Evolutionary conservation across 2,113 vertebrate species (phyloP), one percentile per base, ranked within the genome.

Genomic region (Aythya baeri): DNA sequence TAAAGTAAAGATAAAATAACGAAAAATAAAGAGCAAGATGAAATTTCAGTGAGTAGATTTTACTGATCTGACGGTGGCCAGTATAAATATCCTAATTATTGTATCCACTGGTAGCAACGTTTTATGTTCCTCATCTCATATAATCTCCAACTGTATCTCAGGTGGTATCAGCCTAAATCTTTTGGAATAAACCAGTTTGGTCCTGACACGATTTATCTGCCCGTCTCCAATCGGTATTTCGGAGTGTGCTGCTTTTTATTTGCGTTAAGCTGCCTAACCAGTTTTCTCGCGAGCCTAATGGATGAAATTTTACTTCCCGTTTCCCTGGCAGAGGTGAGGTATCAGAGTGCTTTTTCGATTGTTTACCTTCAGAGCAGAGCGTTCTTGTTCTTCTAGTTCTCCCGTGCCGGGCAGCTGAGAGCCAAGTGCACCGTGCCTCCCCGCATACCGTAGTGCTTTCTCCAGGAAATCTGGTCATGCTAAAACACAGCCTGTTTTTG

Each of bases 211-310:
- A 32, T 29, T 36, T 25, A 1, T 16, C 11, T 38, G 70, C 59
- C 61, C 27, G 50, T 76, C 86, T 92, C 91, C 91, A 93, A 86
- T 88, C 96, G 81, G 68, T 80, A 34, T 43, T 70, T 49, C 34
- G 66, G 73, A 78, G 74, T 4, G 68, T 15, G 57, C 80, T 86
- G 88, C 73, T 86, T 93, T 95, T 76, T 84, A 46, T 93, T 93
- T 82, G 86, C 93, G 1, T 82, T 91, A 93, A 83, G 94, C 88
- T 77, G 96, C 27, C 95, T 77, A 83, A 97, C 96, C 95, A 94
- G 96, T 97, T 97, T 93, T 72, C 65, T 89, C 44, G 8, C 72
- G 27, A 91, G 82, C 77, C 83, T 34, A 15, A 16, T 79, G 68
- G 86, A 83, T 94, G 82, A 61, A 80, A 68, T 91, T 96, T 91